phyloP scores from a whole-genome alignment of 1,140 invertebrate genomes.

The Neotoxoptera formosana region DNA sequence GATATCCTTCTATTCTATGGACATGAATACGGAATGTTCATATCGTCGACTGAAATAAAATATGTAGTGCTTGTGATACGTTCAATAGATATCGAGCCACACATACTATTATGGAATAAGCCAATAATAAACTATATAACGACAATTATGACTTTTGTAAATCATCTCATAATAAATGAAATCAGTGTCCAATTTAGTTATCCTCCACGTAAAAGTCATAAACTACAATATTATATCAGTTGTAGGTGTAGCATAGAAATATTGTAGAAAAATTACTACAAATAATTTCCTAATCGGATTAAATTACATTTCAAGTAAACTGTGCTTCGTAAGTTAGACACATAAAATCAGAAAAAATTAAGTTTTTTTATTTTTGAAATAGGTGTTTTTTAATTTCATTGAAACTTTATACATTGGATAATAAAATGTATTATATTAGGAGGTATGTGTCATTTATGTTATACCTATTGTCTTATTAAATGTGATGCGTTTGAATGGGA shows the following conservation, averaged over 20 bases:
- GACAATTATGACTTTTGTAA: not conserved
- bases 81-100: not conserved
- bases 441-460: too few relatives aligned
- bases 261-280: not conserved
- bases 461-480: not conserved
- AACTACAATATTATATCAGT: not conserved
- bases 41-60: not conserved
- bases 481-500: not conserved
- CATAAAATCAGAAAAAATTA: not conserved
- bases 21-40: not conserved
- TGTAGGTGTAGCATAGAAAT: not conserved
- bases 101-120: not conserved
- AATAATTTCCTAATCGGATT: not conserved
- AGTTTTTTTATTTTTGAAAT: not conserved
- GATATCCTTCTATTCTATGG: too few relatives aligned
- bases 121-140: not conserved
- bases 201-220: not conserved
- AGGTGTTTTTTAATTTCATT: not conserved
- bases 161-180: not conserved
- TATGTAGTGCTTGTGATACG: not conserved
- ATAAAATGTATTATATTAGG: not conserved
- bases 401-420: not conserved
- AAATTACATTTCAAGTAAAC: not conserved
- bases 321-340: not conserved
- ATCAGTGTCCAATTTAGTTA: not conserved